These are phyloP conservation scores for Alviniconcha strummeri DNA, from an alignment of 2,888 invertebrate species.

Conservation along the genomic window DNA sequence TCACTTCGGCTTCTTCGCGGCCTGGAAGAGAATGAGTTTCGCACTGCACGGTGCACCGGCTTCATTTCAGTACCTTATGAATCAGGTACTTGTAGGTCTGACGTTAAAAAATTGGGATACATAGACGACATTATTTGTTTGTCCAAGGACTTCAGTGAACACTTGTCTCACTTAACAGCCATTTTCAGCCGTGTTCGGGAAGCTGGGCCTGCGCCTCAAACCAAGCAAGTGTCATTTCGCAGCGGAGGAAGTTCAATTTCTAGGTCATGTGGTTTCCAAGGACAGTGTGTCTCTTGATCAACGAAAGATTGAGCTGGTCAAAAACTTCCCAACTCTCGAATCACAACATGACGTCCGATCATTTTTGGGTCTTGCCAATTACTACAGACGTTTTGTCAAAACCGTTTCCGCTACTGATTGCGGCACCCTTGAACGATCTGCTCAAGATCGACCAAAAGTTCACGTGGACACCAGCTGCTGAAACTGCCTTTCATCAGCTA, in stretches of 20 bases:
- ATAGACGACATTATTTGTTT: neutral
- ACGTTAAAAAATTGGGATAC: neutral
- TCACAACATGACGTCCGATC: neutral
- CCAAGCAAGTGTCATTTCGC: neutral
- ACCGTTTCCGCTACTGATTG: neutral
- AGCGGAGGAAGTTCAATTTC: neutral
- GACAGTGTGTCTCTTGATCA: neutral
- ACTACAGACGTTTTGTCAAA: neutral
- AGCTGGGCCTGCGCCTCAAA: neutral
- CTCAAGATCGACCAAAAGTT: neutral
- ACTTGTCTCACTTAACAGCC: neutral
- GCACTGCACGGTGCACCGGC: neutral
- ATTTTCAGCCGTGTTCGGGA: neutral
- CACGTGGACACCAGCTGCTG: neutral
- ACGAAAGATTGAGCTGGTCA: neutral
- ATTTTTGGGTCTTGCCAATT: neutral
- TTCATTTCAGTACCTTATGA: slow-evolving; percentile 4
- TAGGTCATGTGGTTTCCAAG: neutral
- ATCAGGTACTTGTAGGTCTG: neutral
- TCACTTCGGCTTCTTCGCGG: neutral
- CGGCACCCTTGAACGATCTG: neutral
- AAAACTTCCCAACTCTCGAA: neutral
- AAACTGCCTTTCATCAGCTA: neutral
- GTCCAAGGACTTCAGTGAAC: neutral
- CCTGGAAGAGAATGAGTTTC: neutral